A percentile compares a stretch with the other conserved stretches of the same genome.
phyloP scores from a whole-genome alignment of 2,888 invertebrate species.

The Stenichneumon culpator region DNA sequence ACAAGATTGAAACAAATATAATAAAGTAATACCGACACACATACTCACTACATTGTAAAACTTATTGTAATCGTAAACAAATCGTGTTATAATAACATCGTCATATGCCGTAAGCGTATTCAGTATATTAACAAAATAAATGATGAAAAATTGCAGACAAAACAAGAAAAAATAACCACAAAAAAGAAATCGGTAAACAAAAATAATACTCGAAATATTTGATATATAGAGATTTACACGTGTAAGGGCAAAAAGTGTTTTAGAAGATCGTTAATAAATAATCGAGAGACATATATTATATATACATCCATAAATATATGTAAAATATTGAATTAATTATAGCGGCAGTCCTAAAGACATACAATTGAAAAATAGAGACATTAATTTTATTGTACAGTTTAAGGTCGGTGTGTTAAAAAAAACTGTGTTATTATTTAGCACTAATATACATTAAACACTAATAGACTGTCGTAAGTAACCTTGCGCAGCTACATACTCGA shows the following conservation, averaged over 20 bases:
- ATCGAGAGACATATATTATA: conserved; percentile 47
- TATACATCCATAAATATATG: conserved; percentile 26
- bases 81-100: conserved; percentile 55
- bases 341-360: conserved; percentile 75
- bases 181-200: conserved; percentile 50
- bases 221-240: conserved; percentile 71
- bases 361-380: conserved; percentile 70
- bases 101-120: conserved; percentile 55
- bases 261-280: conserved; percentile 66
- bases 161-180: conserved; percentile 26
- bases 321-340: conserved; percentile 53
- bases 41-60: conserved; percentile 52
- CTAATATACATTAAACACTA: conserved; percentile 21
- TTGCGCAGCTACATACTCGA: conserved; percentile 9
- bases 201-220: conserved; percentile 67
- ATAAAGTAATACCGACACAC: conserved; percentile 17
- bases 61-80: conserved; percentile 44
- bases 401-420: conserved; percentile 74
- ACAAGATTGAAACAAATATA: conserved; percentile 11
- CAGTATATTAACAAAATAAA: conserved; percentile 27
- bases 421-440: conserved; percentile 52
- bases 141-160: conserved; percentile 1
- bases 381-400: conserved; percentile 70
- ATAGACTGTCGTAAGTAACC: conserved; percentile 46
- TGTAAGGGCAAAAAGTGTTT: conserved; percentile 65